phyloP scores from a whole-genome alignment of 1,140 invertebrate species.

The Colletes gigas region DNA sequence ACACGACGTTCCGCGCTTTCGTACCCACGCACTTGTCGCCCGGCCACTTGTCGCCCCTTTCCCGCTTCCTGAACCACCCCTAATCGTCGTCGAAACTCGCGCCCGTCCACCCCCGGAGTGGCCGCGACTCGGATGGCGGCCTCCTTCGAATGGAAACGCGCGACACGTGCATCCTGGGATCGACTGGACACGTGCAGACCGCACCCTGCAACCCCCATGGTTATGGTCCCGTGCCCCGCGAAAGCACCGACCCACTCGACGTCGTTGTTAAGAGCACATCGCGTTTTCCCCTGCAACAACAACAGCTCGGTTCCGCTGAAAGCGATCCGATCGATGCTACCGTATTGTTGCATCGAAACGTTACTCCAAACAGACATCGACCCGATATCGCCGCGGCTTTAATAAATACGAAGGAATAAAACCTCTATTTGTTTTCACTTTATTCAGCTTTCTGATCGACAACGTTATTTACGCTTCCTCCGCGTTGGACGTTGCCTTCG shows the following conservation, averaged over 20 bases:
- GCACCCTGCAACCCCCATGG: constrained; percentile 34
- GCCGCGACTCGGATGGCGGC: constrained; percentile 30
- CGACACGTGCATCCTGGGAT: constrained; percentile 75
- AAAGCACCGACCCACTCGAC: constrained; percentile 16
- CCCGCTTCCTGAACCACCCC: constrained; percentile 16
- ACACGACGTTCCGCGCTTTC: constrained; percentile 51
- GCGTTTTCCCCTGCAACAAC: constrained; percentile 19
- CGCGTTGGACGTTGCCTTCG: no score
- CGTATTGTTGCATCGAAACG: no score
- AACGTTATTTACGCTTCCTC: no score
- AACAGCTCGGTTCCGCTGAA: background rate
- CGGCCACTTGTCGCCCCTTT: constrained; percentile 66
- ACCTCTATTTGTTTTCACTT: no score
- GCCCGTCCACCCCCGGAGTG: background rate
- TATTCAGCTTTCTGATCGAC: no score
- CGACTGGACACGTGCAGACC: constrained; percentile 53
- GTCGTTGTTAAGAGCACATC: constrained; percentile 25
- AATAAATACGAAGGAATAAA: no score
- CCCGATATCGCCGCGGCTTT: no score
- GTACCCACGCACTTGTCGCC: constrained; percentile 71
- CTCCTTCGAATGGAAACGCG: constrained; percentile 63
- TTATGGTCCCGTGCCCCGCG: constrained; percentile 42
- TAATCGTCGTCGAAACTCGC: background rate
- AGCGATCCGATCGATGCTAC: background rate
- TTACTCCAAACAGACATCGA: no score